Evolutionary conservation across 2,888 invertebrate genomes (phyloP).

Genomic region (Metallyticus violacea): DNA sequence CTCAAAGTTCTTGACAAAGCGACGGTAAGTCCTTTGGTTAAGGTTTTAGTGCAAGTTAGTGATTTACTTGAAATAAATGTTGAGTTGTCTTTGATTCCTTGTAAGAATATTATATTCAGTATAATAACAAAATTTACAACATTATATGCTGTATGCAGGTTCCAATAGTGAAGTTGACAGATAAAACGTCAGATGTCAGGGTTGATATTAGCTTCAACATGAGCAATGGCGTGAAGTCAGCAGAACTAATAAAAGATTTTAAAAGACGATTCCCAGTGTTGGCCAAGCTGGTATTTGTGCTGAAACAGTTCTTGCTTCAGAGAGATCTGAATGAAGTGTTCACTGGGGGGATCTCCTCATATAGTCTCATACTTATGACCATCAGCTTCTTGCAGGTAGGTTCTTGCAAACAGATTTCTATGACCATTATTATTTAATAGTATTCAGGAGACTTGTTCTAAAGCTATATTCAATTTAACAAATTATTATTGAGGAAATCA

Average conservation of each 20-base stretch:
- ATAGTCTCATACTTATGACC: constrained; percentile 97
- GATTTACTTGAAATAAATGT: no score
- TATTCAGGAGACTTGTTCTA: no score
- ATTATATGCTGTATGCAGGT: constrained; percentile 50
- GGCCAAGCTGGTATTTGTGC: constrained; percentile 90
- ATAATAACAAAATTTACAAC: not conserved
- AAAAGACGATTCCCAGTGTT: constrained; percentile 86
- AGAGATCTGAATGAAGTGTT: constrained; percentile 99
- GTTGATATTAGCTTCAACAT: constrained; percentile 99
- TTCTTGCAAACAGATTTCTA: no score
- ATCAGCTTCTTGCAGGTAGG: constrained; percentile 90
- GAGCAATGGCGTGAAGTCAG: constrained; percentile 95
- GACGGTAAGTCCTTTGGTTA: constrained; percentile 63
- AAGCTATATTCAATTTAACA: no score
- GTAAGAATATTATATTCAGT: no score
- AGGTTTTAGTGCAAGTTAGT: no score
- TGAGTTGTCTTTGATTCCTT: no score
- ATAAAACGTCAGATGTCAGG: constrained; percentile 81
- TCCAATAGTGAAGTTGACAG: constrained; percentile 96
- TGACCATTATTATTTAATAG: no score
- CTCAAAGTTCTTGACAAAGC: constrained; percentile 97
- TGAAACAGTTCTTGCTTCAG: constrained; percentile 97
- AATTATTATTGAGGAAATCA: no score
- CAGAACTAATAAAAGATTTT: constrained; percentile 90
- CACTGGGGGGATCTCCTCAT: constrained; percentile 98